A percentile compares a stretch with the other conserved stretches of the same genome.
phyloP scores from a whole-genome alignment of 2,113 vertebrate species.

The Erpornis zantholeuca region DNA sequence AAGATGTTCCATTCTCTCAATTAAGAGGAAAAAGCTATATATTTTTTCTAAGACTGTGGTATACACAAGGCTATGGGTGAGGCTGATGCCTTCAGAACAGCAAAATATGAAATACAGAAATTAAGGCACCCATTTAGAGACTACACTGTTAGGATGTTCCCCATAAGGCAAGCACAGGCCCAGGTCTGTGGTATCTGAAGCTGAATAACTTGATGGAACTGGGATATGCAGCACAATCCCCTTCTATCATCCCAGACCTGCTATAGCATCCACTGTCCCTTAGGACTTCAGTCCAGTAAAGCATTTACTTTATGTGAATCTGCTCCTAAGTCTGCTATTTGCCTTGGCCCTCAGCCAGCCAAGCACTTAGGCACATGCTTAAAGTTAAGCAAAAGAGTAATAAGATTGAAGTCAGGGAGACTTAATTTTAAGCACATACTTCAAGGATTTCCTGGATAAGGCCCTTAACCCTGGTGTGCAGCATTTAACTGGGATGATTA shows the following conservation, averaged over 20 bases:
- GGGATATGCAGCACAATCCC: too few relatives aligned
- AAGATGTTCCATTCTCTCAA: neutral
- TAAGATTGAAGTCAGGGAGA: neutral
- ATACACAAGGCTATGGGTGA: neutral
- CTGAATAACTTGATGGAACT: neutral
- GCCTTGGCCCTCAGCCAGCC: neutral
- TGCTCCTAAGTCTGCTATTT: neutral
- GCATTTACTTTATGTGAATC: neutral
- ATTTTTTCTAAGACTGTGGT: neutral
- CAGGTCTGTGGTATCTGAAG: rapidly evolving
- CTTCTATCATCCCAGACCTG: neutral
- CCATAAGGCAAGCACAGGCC: neutral
- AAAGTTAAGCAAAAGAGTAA: slow-evolving; percentile 32
- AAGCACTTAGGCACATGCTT: slow-evolving; percentile 23
- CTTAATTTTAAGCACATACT: slow-evolving; percentile 40
- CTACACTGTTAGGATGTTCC: neutral
- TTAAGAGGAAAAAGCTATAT: neutral
- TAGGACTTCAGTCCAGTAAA: neutral
- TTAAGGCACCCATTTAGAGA: neutral
- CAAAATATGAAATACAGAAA: neutral
- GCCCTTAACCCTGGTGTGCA: neutral
- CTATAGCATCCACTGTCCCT: neutral
- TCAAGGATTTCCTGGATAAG: slow-evolving; percentile 23
- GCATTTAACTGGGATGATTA: neutral
- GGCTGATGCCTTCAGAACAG: neutral